Base-by-base conservation (phyloP, 2,113 vertebrate genomes). In the Ranitomeya imitator region DNA sequence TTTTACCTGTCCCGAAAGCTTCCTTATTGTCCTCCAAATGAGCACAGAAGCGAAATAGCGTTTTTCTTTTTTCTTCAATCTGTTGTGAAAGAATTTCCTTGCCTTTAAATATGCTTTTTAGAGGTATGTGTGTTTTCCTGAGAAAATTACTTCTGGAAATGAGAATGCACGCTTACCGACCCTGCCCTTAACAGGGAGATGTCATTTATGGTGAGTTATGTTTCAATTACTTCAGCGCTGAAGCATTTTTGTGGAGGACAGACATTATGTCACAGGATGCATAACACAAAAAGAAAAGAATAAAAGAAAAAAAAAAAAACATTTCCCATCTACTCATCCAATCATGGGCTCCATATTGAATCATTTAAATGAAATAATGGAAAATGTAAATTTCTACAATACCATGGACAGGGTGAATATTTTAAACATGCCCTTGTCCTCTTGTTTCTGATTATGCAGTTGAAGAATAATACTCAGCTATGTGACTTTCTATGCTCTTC, bases 151-250 rank as follows among this genome's bases (percentile, higher is more conserved):
- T 91, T 92, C 92, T 91, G 92, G 92, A 94, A 94, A 90, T 94
- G 92, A 91, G 92, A 90, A 94, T 94, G 89, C 94, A 92, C 90
- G 91, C 90, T 59, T 4, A 76, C 93, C 90, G 45, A 54, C 21
- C 59, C 91, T 93, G 93, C 90, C 90, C 94, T 92, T 90, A 94
- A 93, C 93, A 93, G 90, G 89, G 90, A 93, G 89, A 92, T 94
- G 93, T 96, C 94, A 96, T 95, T 96, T 95, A 95, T 87, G 16
- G 93, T 95, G 95, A 96, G 93, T 96, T 95, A 96, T 96, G 95
- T 94, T 95, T 96, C 95, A 96, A 95, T 96, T 96, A 95, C 94
- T 92, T 95, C 83, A 78, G 91, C 93, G 93, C 95, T 95, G 94
- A 92, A 94, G 94, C 93, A 84, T 94, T 92, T 76, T 93, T 91